Conservation (phyloP, 2,888 invertebrate species). For the Glomeris marginata region DNA sequence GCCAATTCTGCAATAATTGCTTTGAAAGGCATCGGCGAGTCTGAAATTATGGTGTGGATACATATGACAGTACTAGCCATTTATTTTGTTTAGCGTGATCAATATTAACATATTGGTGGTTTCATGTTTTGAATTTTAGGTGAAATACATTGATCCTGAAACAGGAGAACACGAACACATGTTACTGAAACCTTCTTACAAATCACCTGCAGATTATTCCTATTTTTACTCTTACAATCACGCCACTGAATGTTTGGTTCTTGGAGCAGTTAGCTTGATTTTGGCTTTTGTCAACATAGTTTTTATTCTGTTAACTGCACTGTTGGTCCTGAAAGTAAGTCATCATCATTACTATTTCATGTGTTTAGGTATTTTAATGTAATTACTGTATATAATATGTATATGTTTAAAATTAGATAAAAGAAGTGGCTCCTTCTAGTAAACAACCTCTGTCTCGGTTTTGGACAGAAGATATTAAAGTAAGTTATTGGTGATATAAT, state of each 20-base stretch:
- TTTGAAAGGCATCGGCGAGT: constrained; percentile 9
- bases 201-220: constrained; percentile 22
- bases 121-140: too few relatives aligned
- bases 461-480: constrained; percentile 63
- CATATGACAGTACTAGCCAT: too few relatives aligned
- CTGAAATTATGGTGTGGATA: background rate
- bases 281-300: constrained; percentile 66
- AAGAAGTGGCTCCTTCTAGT: constrained; percentile 67
- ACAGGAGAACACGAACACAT: too few relatives aligned
- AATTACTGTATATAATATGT: too few relatives aligned
- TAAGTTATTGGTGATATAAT: constrained; percentile 24
- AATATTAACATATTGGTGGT: too few relatives aligned
- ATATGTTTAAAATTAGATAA: constrained; percentile 43
- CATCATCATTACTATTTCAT: too few relatives aligned
- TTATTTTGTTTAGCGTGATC: too few relatives aligned
- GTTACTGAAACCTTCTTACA: too few relatives aligned
- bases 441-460: constrained; percentile 50
- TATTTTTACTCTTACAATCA: constrained; percentile 57
- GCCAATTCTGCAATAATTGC: constrained; percentile 12
- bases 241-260: constrained; percentile 57
- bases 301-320: constrained; percentile 66
- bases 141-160: too few relatives aligned
- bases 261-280: constrained; percentile 63
- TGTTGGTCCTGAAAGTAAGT: constrained; percentile 54
- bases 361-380: background rate